Evolutionary conservation across 1,140 invertebrate genomes (phyloP), one percentile per base, ranked within the genome.

Genomic region (Drosophila tsacasi): DNA sequence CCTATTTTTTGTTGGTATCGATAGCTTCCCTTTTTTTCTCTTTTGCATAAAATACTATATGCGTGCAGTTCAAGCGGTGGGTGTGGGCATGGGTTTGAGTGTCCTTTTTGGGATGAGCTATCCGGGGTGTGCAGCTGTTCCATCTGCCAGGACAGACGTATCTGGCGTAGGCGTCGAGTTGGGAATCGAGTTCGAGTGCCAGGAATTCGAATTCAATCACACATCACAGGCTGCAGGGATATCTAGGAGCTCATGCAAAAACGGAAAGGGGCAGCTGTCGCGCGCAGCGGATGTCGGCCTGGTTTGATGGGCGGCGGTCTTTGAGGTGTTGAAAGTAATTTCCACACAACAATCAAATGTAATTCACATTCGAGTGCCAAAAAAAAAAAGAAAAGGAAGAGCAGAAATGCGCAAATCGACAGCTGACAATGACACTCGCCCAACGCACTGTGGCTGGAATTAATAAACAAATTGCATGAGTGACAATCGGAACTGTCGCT

Each of bases 141-240:
- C 73, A 60, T 63, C 64, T 52, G 78, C 55, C 42, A 62, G 59
- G 64, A 63, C 64, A 55, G 50, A 32, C 6, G 25, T 76, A 69
- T 78, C 75, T 78, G 77, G 47, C 47, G 37, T 55, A 58, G 71
- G 64, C 74, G 73, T 71, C 59, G 30, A 72, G 58, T 52, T 42
- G 76, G 60, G 66, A 79, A 57, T 42, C 35, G 55, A 58, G 47
- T 60, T 78, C 58, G 73, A 84, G 81, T 75, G 60, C 77, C 77
- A 84, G 84, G 83, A 87, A 87, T 84, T 84, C 84, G 83, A 87
- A 87, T 84, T 84, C 84, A 87, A 87, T 87, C 85, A 84, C 79
- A 87, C 77, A 83, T 87, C 81, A 87, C 25, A 19, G 61, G 55
- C 76, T 72, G 69, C 80, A 52, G 63, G 58, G 60, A 68, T 60